Percentiles rank a stretch among this genome's conserved stretches.
These are phyloP conservation scores for Pseudococcus jackbeardsleyi DNA, from an alignment of 2,888 invertebrate species.

Conservation along the genomic window DNA sequence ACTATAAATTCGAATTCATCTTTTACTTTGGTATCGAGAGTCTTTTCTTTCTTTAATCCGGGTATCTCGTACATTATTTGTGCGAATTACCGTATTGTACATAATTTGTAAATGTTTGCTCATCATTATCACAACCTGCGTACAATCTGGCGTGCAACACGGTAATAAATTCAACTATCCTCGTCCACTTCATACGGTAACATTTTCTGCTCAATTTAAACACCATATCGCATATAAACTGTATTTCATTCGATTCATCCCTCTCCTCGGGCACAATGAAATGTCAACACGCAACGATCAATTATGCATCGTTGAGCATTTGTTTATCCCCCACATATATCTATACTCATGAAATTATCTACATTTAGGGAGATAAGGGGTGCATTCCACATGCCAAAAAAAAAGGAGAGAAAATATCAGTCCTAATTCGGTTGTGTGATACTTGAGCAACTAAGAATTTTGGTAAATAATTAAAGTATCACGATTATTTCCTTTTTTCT, in stretches of 20 bases:
- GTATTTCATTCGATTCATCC: conserved; percentile 16
- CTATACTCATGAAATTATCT: not conserved
- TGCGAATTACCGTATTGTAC: not conserved
- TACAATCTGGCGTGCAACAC: not conserved
- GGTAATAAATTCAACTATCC: conserved; percentile 37
- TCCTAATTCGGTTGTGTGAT: too few species aligned
- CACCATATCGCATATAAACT: conserved; percentile 30
- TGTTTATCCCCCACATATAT: not conserved
- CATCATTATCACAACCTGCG: not conserved
- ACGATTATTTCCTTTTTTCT: too few species aligned
- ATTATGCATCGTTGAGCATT: conserved; percentile 18
- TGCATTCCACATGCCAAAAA: too few species aligned
- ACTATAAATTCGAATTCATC: not conserved
- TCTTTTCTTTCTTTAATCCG: not conserved
- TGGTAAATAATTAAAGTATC: too few species aligned
- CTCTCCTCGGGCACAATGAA: not conserved
- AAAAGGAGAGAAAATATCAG: too few species aligned
- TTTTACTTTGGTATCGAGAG: not conserved
- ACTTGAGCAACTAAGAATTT: too few species aligned
- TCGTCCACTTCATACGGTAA: conserved; percentile 26
- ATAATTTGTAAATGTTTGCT: not conserved
- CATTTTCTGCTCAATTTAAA: conserved; percentile 46
- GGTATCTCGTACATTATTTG: not conserved
- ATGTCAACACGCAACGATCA: conserved; percentile 19
- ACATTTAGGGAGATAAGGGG: too few species aligned